phyloP scores from a whole-genome alignment of 2,113 vertebrate genomes.

The Origma solitaria region DNA sequence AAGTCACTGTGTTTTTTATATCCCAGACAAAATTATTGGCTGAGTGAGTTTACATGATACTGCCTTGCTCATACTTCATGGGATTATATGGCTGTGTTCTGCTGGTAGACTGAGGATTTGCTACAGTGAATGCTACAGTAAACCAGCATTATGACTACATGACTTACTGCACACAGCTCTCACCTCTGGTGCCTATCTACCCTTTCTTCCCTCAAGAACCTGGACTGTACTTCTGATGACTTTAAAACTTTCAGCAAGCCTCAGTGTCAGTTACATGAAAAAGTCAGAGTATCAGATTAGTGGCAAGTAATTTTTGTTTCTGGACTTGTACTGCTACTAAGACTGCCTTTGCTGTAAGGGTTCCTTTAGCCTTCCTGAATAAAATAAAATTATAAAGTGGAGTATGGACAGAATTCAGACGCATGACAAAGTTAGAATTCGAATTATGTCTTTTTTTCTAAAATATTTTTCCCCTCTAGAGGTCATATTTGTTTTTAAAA shows the following conservation, averaged over 20 bases:
- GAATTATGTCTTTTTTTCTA: neutral
- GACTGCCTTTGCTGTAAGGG: neutral
- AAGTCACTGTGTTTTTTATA: conserved; percentile 37
- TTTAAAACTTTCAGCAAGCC: neutral
- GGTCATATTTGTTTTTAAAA: neutral
- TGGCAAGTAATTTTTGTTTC: neutral
- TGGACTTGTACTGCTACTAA: neutral
- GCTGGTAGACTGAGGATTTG: neutral
- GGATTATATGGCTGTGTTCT: neutral
- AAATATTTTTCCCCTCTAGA: neutral
- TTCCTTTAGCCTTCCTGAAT: neutral
- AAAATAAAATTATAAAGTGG: neutral
- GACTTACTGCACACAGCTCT: neutral
- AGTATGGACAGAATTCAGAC: neutral
- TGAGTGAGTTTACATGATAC: neutral
- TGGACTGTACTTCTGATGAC: neutral
- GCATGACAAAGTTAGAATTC: neutral
- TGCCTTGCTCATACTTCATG: neutral
- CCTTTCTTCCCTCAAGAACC: neutral
- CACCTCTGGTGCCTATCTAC: neutral
- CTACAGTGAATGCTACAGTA: neutral
- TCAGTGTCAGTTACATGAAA: neutral
- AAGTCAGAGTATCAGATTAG: neutral
- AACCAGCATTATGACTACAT: neutral
- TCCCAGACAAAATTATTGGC: conserved; percentile 33